phyloP scores from a whole-genome alignment of 2,888 invertebrate genomes.

The Crematogaster levior region DNA sequence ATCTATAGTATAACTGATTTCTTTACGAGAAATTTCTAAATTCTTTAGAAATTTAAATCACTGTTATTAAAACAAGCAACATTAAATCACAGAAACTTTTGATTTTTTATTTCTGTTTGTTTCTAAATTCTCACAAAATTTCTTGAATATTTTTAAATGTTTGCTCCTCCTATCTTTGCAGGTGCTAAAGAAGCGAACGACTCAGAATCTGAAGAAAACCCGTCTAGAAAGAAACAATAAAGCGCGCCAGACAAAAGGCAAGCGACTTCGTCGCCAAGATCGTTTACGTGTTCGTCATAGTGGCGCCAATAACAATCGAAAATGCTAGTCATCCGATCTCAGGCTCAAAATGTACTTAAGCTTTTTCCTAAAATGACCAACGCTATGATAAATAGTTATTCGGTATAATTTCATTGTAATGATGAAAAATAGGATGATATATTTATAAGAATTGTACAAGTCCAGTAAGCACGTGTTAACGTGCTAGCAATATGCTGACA shows the following conservation, averaged over 20 bases:
- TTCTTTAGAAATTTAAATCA: not conserved
- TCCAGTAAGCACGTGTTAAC: not conserved
- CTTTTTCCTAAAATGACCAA: slow-evolving; percentile 69
- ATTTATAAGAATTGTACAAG: slow-evolving; percentile 4
- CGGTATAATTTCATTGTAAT: slow-evolving; percentile 31
- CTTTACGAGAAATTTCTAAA: not conserved
- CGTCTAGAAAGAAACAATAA: slow-evolving; percentile 87
- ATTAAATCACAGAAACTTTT: not conserved
- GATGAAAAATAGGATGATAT: not conserved
- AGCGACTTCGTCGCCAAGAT: slow-evolving; percentile 87
- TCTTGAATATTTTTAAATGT: not conserved
- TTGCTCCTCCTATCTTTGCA: slow-evolving; percentile 63
- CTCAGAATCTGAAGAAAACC: slow-evolving; percentile 86
- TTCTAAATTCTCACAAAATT: not conserved
- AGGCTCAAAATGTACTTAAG: slow-evolving; percentile 80
- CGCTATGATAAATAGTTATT: slow-evolving; percentile 7
- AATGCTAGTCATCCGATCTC: slow-evolving; percentile 86
- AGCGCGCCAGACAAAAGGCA: slow-evolving; percentile 87
- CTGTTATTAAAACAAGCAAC: not conserved
- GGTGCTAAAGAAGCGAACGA: slow-evolving; percentile 86
- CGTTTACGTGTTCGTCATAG: slow-evolving; percentile 87
- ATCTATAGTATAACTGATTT: not conserved
- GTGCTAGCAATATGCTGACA: not conserved
- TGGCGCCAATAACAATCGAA: slow-evolving; percentile 89
- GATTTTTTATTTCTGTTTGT: not conserved